Evolutionary conservation across 1,140 invertebrate genomes (phyloP).

Genomic region (Leucophenga varia): DNA sequence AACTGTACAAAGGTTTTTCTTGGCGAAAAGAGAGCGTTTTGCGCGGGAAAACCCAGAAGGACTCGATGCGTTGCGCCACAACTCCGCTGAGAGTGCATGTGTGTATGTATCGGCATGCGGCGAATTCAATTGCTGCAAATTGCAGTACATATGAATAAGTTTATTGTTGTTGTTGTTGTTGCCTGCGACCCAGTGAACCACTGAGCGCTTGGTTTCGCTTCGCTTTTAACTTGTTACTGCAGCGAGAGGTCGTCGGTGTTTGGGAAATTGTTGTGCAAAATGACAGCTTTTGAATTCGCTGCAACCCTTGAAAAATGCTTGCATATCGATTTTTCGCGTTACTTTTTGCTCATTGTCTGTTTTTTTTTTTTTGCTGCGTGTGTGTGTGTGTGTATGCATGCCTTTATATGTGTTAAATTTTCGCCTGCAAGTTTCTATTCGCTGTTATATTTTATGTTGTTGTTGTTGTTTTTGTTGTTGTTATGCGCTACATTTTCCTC

Average conservation of each 20-base stretch:
- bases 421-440: too few species aligned
- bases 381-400: constrained; percentile 7
- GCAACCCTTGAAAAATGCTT: constrained; percentile 53
- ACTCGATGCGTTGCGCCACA: too few species aligned
- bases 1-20: too few species aligned
- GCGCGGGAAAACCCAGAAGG: constrained; percentile 45
- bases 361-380: too few species aligned
- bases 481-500: constrained; percentile 26
- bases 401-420: too few species aligned
- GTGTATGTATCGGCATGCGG: too few species aligned
- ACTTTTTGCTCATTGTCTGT: constrained; percentile 4
- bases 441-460: neutral
- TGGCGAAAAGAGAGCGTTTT: constrained; percentile 32
- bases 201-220: constrained; percentile 12
- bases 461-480: constrained; percentile 3
- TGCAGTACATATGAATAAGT: too few species aligned
- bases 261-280: neutral
- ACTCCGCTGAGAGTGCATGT: too few species aligned
- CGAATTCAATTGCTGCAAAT: constrained; percentile 3
- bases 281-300: constrained; percentile 27
- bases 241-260: too few species aligned
- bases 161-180: constrained; percentile 15
- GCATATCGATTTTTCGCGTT: constrained; percentile 42
- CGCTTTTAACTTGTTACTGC: too few species aligned
- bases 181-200: constrained; percentile 50